phyloP scores from a whole-genome alignment of 1,140 invertebrate species.

The Ceratosolen solmsi region DNA sequence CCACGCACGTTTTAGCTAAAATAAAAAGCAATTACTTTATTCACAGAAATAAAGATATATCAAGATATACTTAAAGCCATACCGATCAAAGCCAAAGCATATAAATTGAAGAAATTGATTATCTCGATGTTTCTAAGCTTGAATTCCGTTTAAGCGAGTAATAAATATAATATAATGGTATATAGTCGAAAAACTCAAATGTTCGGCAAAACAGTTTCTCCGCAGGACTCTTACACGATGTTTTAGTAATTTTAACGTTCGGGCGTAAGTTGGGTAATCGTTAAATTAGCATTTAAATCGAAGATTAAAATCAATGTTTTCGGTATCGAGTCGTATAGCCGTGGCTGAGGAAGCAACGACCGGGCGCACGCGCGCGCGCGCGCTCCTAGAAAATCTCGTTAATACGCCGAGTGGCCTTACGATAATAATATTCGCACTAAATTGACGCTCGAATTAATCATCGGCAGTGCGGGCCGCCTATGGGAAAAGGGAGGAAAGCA shows the following conservation, averaged over 20 bases:
- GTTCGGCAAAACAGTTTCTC: conserved; percentile 42
- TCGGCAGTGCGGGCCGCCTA: too few relatives aligned
- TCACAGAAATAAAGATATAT: background rate
- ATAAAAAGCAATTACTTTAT: too few relatives aligned
- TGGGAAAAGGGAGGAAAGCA: too few relatives aligned
- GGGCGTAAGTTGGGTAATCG: conserved; percentile 11
- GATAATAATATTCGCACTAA: background rate
- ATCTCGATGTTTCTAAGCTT: conserved; percentile 1
- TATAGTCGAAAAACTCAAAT: conserved; percentile 21
- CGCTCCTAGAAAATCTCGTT: background rate
- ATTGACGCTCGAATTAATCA: background rate
- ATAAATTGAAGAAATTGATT: background rate
- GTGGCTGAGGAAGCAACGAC: background rate
- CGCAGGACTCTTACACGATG: conserved; percentile 53
- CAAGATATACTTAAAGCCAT: background rate
- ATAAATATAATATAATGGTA: conserved; percentile 55
- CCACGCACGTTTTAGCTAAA: too few relatives aligned
- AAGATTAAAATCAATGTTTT: conserved; percentile 37
- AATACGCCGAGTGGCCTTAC: background rate
- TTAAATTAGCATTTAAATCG: conserved; percentile 52
- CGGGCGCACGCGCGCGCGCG: background rate
- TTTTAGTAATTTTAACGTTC: conserved; percentile 39
- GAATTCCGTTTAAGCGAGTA: conserved; percentile 6
- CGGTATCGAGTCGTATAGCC: conserved; percentile 7
- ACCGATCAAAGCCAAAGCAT: background rate